Percentiles rank a stretch among this genome's conserved stretches.
These are phyloP conservation scores for Agriopis marginaria DNA, from an alignment of 2,888 invertebrate genomes.

Conservation along the genomic window DNA sequence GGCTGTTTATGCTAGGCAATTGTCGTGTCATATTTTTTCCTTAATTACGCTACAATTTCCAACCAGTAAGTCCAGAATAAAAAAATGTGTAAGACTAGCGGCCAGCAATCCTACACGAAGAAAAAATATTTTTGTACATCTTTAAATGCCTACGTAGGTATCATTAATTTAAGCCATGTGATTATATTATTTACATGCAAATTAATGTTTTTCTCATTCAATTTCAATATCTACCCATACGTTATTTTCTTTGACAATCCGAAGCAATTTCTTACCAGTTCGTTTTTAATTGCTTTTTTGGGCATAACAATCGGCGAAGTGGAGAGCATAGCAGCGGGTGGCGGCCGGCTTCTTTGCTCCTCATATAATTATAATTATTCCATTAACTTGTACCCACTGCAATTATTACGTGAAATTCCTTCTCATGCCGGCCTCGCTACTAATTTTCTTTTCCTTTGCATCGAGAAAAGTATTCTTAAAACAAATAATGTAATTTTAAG, in stretches of 20 bases:
- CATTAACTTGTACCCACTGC: slow-evolving; percentile 80
- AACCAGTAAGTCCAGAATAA: too few relatives aligned
- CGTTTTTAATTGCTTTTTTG: slow-evolving; percentile 83
- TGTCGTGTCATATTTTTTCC: too few relatives aligned
- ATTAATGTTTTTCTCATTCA: not conserved
- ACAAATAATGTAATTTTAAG: slow-evolving; percentile 33
- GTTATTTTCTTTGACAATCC: slow-evolving; percentile 63
- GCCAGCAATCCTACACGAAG: too few relatives aligned
- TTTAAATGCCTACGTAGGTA: too few relatives aligned
- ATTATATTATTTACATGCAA: not conserved
- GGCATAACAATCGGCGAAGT: slow-evolving; percentile 78
- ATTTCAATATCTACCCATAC: slow-evolving; percentile 37
- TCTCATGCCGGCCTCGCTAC: slow-evolving; percentile 59
- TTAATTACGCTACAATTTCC: too few relatives aligned
- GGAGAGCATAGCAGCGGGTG: slow-evolving; percentile 74
- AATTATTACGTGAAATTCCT: slow-evolving; percentile 77
- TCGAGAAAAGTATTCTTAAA: slow-evolving; percentile 33
- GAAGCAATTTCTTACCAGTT: slow-evolving; percentile 73
- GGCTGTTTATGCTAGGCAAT: too few relatives aligned
- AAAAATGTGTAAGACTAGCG: too few relatives aligned
- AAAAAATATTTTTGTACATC: too few relatives aligned
- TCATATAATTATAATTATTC: slow-evolving; percentile 84
- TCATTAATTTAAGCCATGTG: not conserved
- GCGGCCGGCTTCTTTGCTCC: slow-evolving; percentile 77
- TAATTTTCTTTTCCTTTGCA: slow-evolving; percentile 44